Conservation (phyloP, 2,797 vertebrate species). For the Sebastes trivittatus region DNA sequence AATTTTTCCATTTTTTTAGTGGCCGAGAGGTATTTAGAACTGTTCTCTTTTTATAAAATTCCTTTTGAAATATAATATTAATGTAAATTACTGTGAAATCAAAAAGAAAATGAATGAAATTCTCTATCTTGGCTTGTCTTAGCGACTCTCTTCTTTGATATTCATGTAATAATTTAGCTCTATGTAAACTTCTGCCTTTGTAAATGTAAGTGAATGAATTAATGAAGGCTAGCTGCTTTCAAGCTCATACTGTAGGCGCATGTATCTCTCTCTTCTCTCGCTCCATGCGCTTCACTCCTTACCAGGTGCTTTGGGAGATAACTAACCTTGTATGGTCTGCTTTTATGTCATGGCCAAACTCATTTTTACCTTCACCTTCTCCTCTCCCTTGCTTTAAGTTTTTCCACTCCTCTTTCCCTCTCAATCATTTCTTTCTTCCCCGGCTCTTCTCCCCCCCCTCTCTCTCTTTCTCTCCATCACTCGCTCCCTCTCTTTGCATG, state of each 20-base stretch:
- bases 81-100: background rate
- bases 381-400: constrained; percentile 3
- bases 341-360: constrained; percentile 42
- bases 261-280: background rate
- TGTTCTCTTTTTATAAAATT: background rate
- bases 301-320: constrained; percentile 63
- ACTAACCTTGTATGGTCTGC: constrained; percentile 37
- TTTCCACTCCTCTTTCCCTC: background rate
- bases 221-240: background rate
- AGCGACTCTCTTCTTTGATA: background rate
- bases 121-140: background rate
- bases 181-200: background rate
- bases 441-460: background rate
- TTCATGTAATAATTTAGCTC: background rate
- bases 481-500: background rate
- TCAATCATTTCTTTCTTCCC: background rate
- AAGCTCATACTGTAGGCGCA: constrained; percentile 10
- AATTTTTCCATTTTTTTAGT: background rate
- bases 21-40: background rate
- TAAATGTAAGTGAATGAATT: constrained; percentile 11
- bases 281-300: constrained; percentile 6
- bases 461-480: background rate
- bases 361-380: constrained; percentile 40
- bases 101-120: background rate
- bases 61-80: background rate